phyloP scores from a whole-genome alignment of 1,140 invertebrate genomes.

The Globodera rostochiensis region DNA sequence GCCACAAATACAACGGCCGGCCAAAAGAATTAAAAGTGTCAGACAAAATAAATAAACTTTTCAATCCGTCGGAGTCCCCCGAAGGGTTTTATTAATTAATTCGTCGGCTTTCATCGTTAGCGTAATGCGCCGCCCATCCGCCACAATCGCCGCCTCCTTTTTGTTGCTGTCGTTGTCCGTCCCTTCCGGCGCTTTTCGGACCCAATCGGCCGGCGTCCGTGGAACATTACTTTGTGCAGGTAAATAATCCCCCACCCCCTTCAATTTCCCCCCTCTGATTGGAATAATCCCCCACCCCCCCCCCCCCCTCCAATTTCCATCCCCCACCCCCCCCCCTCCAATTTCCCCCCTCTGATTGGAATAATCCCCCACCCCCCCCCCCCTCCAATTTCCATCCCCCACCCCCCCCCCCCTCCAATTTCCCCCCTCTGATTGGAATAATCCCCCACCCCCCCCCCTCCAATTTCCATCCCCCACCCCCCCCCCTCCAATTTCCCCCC shows the following conservation, averaged over 20 bases:
- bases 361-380: too few species aligned
- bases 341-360: too few species aligned
- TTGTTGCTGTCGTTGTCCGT: conserved; percentile 1
- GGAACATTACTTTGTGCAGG: conserved; percentile 27
- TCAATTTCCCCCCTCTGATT: not conserved
- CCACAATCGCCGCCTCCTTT: not conserved
- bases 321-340: too few species aligned
- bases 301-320: too few species aligned
- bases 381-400: too few species aligned
- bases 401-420: too few species aligned
- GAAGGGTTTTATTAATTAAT: too few species aligned
- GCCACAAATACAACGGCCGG: not conserved
- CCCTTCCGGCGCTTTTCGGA: conserved; percentile 26
- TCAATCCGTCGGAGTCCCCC: not conserved
- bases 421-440: too few species aligned
- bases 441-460: too few species aligned
- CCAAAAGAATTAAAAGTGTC: not conserved
- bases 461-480: too few species aligned
- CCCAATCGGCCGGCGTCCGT: conserved; percentile 35
- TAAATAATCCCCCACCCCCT: not conserved
- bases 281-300: too few species aligned
- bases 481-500: too few species aligned
- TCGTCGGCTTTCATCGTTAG: not conserved
- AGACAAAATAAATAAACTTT: not conserved
- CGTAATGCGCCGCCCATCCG: not conserved